Evolutionary conservation across 2,888 invertebrate genomes (phyloP).

Genomic region (Mythimna albipuncta): DNA sequence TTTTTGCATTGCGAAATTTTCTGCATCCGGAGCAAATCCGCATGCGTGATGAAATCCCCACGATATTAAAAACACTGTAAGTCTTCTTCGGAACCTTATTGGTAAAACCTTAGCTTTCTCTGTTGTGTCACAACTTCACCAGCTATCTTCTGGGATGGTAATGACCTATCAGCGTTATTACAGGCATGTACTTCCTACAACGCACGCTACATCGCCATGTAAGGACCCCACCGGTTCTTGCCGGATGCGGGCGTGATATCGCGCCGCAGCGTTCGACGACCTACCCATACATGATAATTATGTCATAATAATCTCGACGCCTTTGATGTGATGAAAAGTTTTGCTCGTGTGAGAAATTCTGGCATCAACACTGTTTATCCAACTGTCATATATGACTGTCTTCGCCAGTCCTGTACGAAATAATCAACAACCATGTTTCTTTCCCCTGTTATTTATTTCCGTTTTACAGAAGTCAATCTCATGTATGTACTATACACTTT

Average conservation of each 20-base stretch:
- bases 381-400: constrained; percentile 11
- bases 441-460: constrained; percentile 3
- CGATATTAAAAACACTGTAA: no score
- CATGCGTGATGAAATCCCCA: no score
- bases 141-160: constrained; percentile 23
- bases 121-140: neutral
- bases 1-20: no score
- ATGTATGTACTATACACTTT: no score
- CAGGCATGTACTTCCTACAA: constrained; percentile 48
- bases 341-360: neutral
- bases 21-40: no score
- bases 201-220: constrained; percentile 48
- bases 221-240: constrained; percentile 59
- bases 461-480: no score
- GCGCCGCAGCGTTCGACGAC: constrained; percentile 54
- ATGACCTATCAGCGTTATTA: constrained; percentile 38
- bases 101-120: constrained; percentile 4
- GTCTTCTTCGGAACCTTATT: neutral
- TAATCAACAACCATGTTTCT: constrained; percentile 6
- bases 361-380: neutral
- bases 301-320: constrained; percentile 44
- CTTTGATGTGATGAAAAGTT: constrained; percentile 9
- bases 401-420: neutral
- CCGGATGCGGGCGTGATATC: constrained; percentile 62
- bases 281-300: constrained; percentile 54